Evolutionary conservation across 2,113 vertebrate genomes (phyloP).

Genomic region (Beaufortia kweichowensis): DNA sequence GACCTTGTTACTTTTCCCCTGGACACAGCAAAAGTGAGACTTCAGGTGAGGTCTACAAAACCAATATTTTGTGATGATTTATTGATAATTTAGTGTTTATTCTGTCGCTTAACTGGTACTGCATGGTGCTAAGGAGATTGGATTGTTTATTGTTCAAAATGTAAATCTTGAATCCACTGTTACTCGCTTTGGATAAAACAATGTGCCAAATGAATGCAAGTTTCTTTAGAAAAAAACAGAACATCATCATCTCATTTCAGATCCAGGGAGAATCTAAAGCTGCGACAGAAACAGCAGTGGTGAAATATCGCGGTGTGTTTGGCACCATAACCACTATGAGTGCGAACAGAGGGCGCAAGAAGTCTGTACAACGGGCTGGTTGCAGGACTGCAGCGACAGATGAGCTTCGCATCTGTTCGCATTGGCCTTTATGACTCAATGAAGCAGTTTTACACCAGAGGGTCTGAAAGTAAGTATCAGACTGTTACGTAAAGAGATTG

Average conservation of each 20-base stretch:
- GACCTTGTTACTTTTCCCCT: constrained; percentile 88
- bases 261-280: constrained; percentile 80
- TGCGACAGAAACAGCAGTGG: constrained; percentile 30
- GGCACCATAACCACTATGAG: constrained; percentile 82
- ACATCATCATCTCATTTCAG: constrained; percentile 58
- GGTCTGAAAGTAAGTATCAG: constrained; percentile 80
- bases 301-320: constrained; percentile 76
- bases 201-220: no score
- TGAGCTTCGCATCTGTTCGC: constrained; percentile 80
- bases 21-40: constrained; percentile 87
- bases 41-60: constrained; percentile 75
- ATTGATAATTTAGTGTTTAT: no score
- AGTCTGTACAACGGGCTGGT: constrained; percentile 82
- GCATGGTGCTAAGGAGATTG: no score
- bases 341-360: constrained; percentile 75
- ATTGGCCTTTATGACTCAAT: constrained; percentile 81
- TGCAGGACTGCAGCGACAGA: constrained; percentile 81
- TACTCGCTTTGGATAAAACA: no score
- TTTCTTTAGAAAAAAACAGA: no score
- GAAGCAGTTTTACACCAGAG: constrained; percentile 83
- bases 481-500: not conserved
- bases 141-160: no score
- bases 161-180: no score
- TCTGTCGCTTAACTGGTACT: no score
- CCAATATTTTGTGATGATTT: no score